Evolutionary conservation across 2,888 invertebrate species (phyloP).

Genomic region (Ethmia dodecea): DNA sequence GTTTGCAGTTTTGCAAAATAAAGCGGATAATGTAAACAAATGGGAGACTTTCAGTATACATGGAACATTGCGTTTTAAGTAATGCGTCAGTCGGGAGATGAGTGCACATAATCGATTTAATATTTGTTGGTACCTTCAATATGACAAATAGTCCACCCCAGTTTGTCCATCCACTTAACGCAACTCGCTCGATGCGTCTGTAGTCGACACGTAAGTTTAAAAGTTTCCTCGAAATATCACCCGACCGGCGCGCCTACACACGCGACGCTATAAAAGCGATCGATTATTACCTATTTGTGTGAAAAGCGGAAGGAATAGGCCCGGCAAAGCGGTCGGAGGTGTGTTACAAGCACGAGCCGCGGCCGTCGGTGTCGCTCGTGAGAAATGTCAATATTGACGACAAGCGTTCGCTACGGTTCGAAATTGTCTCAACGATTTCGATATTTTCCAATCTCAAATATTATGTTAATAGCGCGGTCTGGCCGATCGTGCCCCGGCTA

Average conservation of each 20-base stretch:
- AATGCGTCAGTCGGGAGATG: constrained; percentile 24
- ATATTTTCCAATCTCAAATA: constrained; percentile 71
- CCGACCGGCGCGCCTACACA: constrained; percentile 52
- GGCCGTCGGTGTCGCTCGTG: constrained; percentile 60
- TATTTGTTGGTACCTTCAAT: constrained; percentile 26
- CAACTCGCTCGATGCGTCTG: constrained; percentile 39
- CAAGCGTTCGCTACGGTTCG: constrained; percentile 54
- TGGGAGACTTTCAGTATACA: constrained; percentile 43
- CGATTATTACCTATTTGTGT: constrained; percentile 77
- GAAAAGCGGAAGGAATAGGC: constrained; percentile 72
- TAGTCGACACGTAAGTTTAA: constrained; percentile 50
- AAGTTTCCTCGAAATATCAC: constrained; percentile 68
- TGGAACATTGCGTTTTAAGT: constrained; percentile 34
- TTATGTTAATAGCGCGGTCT: constrained; percentile 39
- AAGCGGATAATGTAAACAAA: constrained; percentile 57
- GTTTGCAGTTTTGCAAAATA: constrained; percentile 58
- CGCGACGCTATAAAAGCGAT: constrained; percentile 70
- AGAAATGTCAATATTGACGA: constrained; percentile 73
- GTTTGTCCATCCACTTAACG: constrained; percentile 62
- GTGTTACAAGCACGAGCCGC: constrained; percentile 53
- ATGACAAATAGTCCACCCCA: constrained; percentile 35
- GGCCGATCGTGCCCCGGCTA: constrained; percentile 14
- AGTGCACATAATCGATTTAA: constrained; percentile 4
- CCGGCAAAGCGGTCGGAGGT: constrained; percentile 32
- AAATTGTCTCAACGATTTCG: constrained; percentile 74